phyloP scores from a whole-genome alignment of 2,888 invertebrate genomes.

The Chrysina gloriosa region DNA sequence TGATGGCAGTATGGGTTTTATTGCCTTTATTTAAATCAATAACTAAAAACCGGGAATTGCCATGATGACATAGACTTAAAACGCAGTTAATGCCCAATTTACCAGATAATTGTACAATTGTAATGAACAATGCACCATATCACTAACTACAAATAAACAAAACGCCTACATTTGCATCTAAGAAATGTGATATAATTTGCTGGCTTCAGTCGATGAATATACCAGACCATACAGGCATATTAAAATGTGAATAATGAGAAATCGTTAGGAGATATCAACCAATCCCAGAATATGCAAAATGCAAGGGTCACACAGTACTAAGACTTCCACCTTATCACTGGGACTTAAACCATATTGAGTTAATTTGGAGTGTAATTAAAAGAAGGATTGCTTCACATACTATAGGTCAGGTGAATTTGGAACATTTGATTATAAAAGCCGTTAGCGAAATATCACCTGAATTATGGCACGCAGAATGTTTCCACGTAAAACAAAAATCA shows the following conservation, averaged over 20 bases:
- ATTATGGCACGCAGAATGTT: constrained; percentile 12
- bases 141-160: too few relatives aligned
- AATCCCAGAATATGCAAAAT: not conserved
- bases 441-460: not conserved
- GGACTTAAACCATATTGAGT: not conserved
- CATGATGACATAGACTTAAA: too few relatives aligned
- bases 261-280: not conserved
- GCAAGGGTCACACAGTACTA: not conserved
- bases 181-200: not conserved
- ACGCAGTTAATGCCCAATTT: too few relatives aligned
- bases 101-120: too few relatives aligned
- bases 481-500: constrained; percentile 8
- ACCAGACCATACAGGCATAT: not conserved
- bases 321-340: too few relatives aligned
- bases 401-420: not conserved
- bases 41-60: too few relatives aligned
- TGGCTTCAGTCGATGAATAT: constrained; percentile 8
- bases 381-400: constrained; percentile 3
- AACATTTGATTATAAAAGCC: not conserved
- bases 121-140: too few relatives aligned
- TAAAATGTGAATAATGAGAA: too few relatives aligned
- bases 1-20: too few relatives aligned
- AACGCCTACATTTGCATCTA: too few relatives aligned
- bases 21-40: too few relatives aligned
- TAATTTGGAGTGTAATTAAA: not conserved